These are phyloP conservation scores for Villa cingulata DNA, from an alignment of 2,888 invertebrate genomes.

Conservation along the genomic window DNA sequence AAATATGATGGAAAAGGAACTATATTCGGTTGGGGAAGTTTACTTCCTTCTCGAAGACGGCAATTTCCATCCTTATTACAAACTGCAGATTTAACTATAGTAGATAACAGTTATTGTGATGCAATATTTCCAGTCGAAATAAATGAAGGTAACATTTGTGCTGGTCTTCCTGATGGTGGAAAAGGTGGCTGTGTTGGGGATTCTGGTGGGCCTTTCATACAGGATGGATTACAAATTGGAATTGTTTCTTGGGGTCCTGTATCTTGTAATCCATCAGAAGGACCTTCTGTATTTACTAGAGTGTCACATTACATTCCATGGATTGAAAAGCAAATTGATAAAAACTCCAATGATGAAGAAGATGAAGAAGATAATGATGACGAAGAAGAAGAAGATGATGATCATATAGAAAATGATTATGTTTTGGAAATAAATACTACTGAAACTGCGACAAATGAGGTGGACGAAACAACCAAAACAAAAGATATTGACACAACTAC, in stretches of 20 bases:
- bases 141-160: slow-evolving; percentile 12
- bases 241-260: slow-evolving; percentile 31
- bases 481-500: no score
- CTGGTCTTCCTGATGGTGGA: slow-evolving; percentile 8
- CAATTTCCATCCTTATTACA: slow-evolving; percentile 8
- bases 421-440: no score
- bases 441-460: no score
- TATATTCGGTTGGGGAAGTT: slow-evolving; percentile 15
- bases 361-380: background rate
- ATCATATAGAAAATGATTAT: no score
- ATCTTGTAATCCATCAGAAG: slow-evolving; percentile 22
- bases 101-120: slow-evolving; percentile 8
- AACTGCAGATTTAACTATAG: slow-evolving; percentile 9
- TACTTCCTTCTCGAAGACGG: slow-evolving; percentile 1
- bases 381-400: background rate
- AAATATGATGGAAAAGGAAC: slow-evolving; percentile 3
- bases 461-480: no score
- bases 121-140: slow-evolving; percentile 2
- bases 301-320: slow-evolving; percentile 25
- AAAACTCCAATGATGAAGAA: slow-evolving; percentile 1
- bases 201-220: slow-evolving; percentile 17
- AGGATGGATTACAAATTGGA: slow-evolving; percentile 21
- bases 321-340: slow-evolving; percentile 8
- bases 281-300: slow-evolving; percentile 29
- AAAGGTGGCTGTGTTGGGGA: slow-evolving; percentile 16